Conservation (phyloP, 2,888 invertebrate genomes). For the Plebejus melissa region DNA sequence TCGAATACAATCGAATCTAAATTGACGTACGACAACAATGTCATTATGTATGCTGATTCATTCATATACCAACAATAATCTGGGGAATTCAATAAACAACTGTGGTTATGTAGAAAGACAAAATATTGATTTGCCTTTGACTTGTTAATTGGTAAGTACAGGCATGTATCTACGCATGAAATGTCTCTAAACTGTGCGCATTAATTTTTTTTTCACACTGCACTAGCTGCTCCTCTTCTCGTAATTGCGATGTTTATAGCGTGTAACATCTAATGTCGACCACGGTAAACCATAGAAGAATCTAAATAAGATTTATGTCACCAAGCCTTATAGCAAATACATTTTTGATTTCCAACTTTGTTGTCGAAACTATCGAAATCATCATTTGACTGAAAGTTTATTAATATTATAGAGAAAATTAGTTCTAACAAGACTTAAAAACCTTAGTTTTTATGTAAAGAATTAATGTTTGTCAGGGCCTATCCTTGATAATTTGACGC, state of each 20-base stretch:
- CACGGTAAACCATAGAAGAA: no score
- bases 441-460: neutral
- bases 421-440: neutral
- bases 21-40: neutral
- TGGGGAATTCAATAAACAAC: neutral
- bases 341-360: no score
- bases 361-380: no score
- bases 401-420: no score
- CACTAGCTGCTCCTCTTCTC: no score
- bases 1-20: slow-evolving; percentile 2
- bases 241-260: no score
- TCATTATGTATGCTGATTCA: slow-evolving; percentile 9
- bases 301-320: no score
- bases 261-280: no score
- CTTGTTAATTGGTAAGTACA: neutral
- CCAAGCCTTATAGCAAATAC: no score
- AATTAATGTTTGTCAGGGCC: neutral
- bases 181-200: no score
- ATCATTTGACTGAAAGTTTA: no score
- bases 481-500: slow-evolving; percentile 7
- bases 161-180: neutral
- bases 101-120: slow-evolving; percentile 4
- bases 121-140: slow-evolving; percentile 12
- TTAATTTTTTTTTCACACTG: no score
- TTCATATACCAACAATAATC: slow-evolving; percentile 16